phyloP scores from a whole-genome alignment of 1,140 invertebrate genomes.

The Drosophila santomea region DNA sequence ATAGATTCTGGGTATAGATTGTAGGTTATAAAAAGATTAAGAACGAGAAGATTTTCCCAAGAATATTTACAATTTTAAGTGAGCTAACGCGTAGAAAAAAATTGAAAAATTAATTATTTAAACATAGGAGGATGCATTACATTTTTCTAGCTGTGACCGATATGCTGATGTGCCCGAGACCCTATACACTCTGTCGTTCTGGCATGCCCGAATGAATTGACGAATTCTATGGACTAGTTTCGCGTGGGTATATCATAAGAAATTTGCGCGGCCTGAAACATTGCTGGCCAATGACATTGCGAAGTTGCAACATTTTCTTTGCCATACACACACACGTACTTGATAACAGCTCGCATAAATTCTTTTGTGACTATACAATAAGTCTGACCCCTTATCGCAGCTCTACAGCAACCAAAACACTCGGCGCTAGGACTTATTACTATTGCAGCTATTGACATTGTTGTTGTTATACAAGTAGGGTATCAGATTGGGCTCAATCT shows the following conservation, averaged over 20 bases:
- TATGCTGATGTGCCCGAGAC: slow-evolving; percentile 23
- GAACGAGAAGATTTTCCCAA: neutral
- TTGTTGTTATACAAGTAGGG: slow-evolving; percentile 83
- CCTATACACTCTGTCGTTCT: neutral
- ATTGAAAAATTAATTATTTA: neutral
- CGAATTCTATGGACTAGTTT: slow-evolving; percentile 50
- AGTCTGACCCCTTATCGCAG: slow-evolving; percentile 9
- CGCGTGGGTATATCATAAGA: slow-evolving; percentile 34
- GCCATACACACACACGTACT: slow-evolving; percentile 3
- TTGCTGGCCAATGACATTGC: slow-evolving; percentile 15
- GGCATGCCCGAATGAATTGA: slow-evolving; percentile 22
- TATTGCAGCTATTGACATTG: slow-evolving; percentile 64
- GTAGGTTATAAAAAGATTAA: neutral
- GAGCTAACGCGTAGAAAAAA: neutral
- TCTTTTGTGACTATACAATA: slow-evolving; percentile 9
- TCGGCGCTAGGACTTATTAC: slow-evolving; percentile 72
- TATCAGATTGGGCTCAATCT: slow-evolving; percentile 85
- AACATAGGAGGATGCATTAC: neutral
- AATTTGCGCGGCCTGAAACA: neutral
- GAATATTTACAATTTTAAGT: slow-evolving; percentile 6
- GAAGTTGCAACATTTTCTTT: neutral
- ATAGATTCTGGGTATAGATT: neutral
- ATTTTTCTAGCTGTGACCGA: slow-evolving; percentile 17
- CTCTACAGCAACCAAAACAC: slow-evolving; percentile 46
- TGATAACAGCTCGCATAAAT: slow-evolving; percentile 43